phyloP scores from a whole-genome alignment of 1,140 invertebrate species.

The Phymastichus coffea region DNA sequence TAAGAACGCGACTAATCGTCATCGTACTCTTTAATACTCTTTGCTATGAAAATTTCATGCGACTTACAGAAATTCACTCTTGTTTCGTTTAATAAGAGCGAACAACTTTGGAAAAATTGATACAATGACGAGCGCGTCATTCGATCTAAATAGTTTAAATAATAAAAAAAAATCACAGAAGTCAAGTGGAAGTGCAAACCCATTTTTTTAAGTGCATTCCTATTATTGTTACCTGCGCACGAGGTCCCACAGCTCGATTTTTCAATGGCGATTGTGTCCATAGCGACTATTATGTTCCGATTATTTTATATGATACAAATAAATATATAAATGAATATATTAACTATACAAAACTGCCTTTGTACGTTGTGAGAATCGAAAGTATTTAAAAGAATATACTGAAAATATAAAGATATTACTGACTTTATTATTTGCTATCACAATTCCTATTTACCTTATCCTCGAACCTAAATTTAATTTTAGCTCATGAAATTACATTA shows the following conservation, averaged over 20 bases:
- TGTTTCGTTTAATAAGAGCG: no score
- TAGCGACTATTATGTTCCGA: constrained; percentile 34
- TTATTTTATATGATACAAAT: constrained; percentile 31
- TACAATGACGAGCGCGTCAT: no score
- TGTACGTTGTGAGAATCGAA: constrained; percentile 38
- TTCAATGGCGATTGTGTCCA: constrained; percentile 21
- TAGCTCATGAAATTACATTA: no score
- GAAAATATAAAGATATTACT: constrained; percentile 30
- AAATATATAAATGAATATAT: constrained; percentile 34
- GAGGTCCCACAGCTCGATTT: no score
- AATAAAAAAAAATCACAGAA: constrained; percentile 4
- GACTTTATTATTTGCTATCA: constrained; percentile 2
- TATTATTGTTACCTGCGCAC: constrained; percentile 31
- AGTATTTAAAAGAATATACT: constrained; percentile 37
- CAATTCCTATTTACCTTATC: neutral
- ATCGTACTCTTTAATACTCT: no score
- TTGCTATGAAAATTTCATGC: no score
- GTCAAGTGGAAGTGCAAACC: constrained; percentile 21
- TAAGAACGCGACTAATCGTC: no score
- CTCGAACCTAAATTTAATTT: neutral
- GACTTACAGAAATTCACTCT: no score
- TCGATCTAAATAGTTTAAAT: no score
- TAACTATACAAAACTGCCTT: constrained; percentile 40
- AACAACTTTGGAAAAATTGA: no score
- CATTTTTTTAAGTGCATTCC: constrained; percentile 32